A percentile compares a stretch with the other conserved stretches of the same genome.
These are phyloP conservation scores for Drosophila tristis DNA, from an alignment of 1,140 invertebrate genomes.

Conservation along the genomic window DNA sequence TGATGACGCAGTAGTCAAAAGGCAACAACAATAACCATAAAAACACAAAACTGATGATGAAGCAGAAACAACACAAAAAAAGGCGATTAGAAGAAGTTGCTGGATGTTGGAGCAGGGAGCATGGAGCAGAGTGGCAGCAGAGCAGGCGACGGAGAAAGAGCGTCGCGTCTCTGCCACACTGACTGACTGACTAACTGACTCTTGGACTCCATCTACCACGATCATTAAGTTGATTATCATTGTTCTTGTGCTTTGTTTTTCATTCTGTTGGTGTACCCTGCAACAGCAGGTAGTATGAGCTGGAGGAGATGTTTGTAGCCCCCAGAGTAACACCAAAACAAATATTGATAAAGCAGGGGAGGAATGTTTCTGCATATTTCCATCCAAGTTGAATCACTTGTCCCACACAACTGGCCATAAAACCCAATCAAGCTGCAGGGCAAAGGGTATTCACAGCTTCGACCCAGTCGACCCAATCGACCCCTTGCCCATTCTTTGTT, in stretches of 20 bases:
- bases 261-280: no score
- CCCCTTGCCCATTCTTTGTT: conserved; percentile 3
- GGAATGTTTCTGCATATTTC: no score
- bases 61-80: conserved; percentile 65
- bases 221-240: conserved; percentile 60
- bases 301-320: no score
- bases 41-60: conserved; percentile 65
- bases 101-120: conserved; percentile 23
- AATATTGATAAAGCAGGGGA: no score
- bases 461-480: conserved; percentile 5
- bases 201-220: conserved; percentile 37
- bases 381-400: no score
- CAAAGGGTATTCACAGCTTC: no score
- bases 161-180: conserved; percentile 35
- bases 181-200: conserved; percentile 55
- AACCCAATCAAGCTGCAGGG: no score
- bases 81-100: conserved; percentile 63
- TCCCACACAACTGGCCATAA: no score
- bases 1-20: conserved; percentile 73
- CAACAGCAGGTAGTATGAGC: no score
- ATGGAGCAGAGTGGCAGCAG: neutral
- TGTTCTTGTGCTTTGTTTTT: conserved; percentile 1
- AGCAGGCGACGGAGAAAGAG: conserved; percentile 20
- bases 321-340: no score
- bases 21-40: conserved; percentile 58